Percentiles rank a stretch among this genome's conserved stretches.
phyloP scores from a whole-genome alignment of 2,888 invertebrate species.

The Eupeodes luniger region DNA sequence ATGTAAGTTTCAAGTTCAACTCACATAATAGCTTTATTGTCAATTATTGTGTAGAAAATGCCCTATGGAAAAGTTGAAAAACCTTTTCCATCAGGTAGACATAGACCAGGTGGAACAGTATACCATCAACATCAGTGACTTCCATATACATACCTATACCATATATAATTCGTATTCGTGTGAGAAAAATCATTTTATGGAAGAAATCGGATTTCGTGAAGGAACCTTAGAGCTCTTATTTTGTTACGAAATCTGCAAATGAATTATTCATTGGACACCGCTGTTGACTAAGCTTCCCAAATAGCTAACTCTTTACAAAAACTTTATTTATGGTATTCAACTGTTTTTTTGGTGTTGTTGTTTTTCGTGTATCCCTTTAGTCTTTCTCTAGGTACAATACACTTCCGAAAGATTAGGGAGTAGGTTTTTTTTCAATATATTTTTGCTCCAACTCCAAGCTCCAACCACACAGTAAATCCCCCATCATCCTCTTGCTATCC shows the following conservation, averaged over 20 bases:
- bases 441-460: neutral
- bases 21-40: no score
- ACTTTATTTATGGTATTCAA: constrained; percentile 58
- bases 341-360: neutral
- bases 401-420: constrained; percentile 26
- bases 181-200: neutral
- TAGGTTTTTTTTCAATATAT: constrained; percentile 1
- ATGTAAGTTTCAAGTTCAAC: no score
- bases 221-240: neutral
- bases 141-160: no score
- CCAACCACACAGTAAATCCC: no score
- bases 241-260: constrained; percentile 29
- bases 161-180: neutral
- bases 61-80: neutral
- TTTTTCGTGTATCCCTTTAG: neutral
- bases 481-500: neutral
- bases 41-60: no score
- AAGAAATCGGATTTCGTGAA: constrained; percentile 4
- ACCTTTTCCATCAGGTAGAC: neutral
- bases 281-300: constrained; percentile 64
- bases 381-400: neutral
- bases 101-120: no score
- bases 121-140: no score
- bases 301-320: constrained; percentile 65
- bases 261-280: constrained; percentile 65